Percentiles rank a stretch among this genome's conserved stretches.
Conservation (phyloP, 2,113 vertebrate species). For the Leiothrix lutea region DNA sequence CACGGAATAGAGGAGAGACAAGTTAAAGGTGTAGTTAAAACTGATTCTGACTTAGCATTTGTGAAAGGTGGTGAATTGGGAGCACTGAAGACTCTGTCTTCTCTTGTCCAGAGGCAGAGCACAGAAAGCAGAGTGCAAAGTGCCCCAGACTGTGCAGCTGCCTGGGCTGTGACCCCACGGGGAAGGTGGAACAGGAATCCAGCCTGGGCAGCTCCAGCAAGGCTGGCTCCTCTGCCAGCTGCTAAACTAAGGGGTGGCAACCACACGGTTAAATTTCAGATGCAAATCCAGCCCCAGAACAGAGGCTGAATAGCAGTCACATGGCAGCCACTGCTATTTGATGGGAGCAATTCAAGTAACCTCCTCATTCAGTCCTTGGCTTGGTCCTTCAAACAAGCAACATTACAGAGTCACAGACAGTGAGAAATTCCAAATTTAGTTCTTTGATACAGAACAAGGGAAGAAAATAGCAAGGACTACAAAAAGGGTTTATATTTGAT, state of each 20-base stretch:
- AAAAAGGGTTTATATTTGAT: not conserved
- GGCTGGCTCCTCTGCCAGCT: not conserved
- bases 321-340: not conserved
- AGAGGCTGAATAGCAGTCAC: not conserved
- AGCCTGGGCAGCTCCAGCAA: not conserved
- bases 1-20: not conserved
- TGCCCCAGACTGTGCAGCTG: not conserved
- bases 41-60: not conserved
- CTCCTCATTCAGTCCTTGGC: not conserved
- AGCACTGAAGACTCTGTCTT: not conserved
- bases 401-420: not conserved
- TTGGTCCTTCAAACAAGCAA: not conserved
- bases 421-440: not conserved
- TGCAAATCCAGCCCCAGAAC: not conserved
- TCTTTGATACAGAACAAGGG: not conserved
- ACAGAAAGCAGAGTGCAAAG: not conserved
- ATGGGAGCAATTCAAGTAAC: not conserved
- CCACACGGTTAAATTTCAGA: not conserved
- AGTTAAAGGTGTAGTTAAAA: not conserved
- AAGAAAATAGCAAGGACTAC: not conserved
- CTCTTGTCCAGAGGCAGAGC: not conserved
- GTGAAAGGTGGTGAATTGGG: not conserved
- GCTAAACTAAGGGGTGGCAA: not conserved
- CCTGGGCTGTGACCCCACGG: not conserved
- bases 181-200: not conserved